These are phyloP conservation scores for Drosophila kuntzei DNA, from an alignment of 2,888 invertebrate species.

Conservation along the genomic window DNA sequence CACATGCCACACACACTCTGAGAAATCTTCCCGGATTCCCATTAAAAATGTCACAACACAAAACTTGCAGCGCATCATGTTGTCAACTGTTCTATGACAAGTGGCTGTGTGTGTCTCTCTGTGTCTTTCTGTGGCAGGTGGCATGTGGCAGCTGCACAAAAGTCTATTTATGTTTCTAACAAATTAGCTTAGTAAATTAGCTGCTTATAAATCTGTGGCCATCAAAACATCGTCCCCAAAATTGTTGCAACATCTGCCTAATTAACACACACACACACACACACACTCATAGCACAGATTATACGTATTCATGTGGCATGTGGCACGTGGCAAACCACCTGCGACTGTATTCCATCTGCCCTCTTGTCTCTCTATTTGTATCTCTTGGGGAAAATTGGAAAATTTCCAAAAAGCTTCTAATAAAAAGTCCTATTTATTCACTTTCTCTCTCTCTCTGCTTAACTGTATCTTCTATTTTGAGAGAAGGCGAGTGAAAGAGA, in stretches of 20 bases:
- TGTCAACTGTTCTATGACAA: conserved; percentile 27
- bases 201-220: conserved; percentile 66
- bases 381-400: no score
- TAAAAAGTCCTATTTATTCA: no score
- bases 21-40: conserved; percentile 26
- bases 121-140: no score
- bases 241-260: conserved; percentile 25
- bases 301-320: not conserved
- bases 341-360: not conserved
- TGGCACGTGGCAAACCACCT: not conserved
- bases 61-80: conserved; percentile 41
- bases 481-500: no score
- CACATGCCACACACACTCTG: no score
- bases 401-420: no score
- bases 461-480: no score
- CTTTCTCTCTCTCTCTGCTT: not conserved
- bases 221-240: conserved; percentile 37
- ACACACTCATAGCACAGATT: not conserved
- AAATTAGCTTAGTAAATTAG: conserved; percentile 68
- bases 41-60: conserved; percentile 58
- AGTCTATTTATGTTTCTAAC: conserved; percentile 58
- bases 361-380: no score
- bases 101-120: no score
- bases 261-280: conserved; percentile 14
- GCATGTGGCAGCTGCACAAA: conserved; percentile 35